Conservation (phyloP, 2,113 vertebrate genomes). For the Halcyon malimbica region DNA sequence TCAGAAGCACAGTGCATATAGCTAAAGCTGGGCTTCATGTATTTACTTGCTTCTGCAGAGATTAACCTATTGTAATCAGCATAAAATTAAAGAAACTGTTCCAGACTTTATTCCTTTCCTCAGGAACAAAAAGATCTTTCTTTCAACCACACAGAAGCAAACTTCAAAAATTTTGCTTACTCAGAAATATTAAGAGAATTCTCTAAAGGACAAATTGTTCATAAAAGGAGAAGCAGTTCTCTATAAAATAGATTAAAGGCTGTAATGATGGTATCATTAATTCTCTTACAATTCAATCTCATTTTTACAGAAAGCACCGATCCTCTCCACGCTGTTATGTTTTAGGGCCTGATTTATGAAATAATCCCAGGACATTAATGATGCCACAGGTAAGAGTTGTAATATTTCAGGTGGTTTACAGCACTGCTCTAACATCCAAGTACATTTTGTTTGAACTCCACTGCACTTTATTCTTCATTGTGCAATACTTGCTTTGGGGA, state of each 20-base stretch:
- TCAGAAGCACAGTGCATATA: neutral
- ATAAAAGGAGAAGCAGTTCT: conserved; percentile 54
- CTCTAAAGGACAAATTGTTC: conserved; percentile 62
- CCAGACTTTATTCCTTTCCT: neutral
- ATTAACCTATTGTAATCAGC: neutral
- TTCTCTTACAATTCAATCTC: conserved; percentile 61
- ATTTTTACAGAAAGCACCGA: conserved; percentile 42
- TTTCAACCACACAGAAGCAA: neutral
- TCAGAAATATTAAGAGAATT: conserved; percentile 45
- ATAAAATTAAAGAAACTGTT: neutral
- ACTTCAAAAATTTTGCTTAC: neutral
- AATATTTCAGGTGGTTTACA: conserved; percentile 50
- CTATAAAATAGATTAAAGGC: conserved; percentile 65
- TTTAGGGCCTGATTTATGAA: conserved; percentile 65
- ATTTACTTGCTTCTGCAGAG: neutral
- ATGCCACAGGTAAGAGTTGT: conserved; percentile 28
- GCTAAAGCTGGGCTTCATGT: neutral
- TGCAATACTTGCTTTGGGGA: neutral
- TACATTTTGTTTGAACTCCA: neutral
- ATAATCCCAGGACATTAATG: conserved; percentile 43
- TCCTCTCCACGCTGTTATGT: conserved; percentile 41
- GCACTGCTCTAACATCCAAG: neutral
- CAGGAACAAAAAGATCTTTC: neutral
- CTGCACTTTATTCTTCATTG: neutral
- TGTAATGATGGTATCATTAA: conserved; percentile 63